Evolutionary conservation across 1,140 invertebrate genomes (phyloP), one percentile per base, ranked within the genome.

Genomic region (Acromyrmex heyeri): DNA sequence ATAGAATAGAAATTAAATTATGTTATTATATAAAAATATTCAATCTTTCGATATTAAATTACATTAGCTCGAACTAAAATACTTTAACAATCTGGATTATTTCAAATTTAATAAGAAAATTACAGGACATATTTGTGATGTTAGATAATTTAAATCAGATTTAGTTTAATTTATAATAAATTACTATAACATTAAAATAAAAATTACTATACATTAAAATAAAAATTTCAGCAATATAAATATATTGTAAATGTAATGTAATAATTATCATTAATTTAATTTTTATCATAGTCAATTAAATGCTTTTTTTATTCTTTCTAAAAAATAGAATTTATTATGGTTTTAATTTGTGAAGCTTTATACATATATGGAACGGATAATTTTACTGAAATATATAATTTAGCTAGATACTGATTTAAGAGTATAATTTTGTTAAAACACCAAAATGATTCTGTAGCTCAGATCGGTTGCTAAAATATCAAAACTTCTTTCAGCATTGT

Each of bases 1-100:
- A 73, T 72, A 5, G 0, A 73, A 73, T 57, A 38, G n/a, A 38
- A 72, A 38, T 73, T 55, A 38, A 21, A 55, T 57, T 57, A 38
- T 38, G 3, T 38, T 38, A 38, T 7, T 34, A 34, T 6, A 14
- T 55, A n/a, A 72, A 73, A 73, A 57, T 57, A 34, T 0, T 73
- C 12, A 57, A 21, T 21, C 27, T n/a, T 10, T 57, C 18, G 30
- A 34, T 34, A 34, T 34, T 34, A 38, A 59, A 75, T 72, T 53
- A 55, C 21, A 65, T 65, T 34, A 69, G 48, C 4, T 24, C 12
- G n/a, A 48, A 16, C 21, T 24, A 69, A 69, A 75, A 8, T 44
- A n/a, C 50, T 53, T 72, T 72, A 34, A 73, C 14, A 55, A 50
- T 34, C 8, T 57, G 0, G 34, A 21, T 44, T 59, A 38, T 18